phyloP scores from a whole-genome alignment of 92 coral and sea anemone genomes.

The Phenganax marumi region DNA sequence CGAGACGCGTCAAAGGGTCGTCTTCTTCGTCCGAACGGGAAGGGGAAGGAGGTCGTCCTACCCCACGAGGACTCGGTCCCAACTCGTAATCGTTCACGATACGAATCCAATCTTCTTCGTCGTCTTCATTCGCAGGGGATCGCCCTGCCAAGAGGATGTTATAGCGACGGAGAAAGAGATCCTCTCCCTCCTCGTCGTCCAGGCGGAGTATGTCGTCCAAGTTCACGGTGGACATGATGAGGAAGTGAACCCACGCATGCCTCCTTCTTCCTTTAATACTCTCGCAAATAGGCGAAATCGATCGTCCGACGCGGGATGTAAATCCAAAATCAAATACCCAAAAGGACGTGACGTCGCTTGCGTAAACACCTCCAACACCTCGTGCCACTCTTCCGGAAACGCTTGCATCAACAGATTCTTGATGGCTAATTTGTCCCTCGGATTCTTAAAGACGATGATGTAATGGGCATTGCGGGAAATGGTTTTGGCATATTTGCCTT shows the following conservation, averaged over 20 bases:
- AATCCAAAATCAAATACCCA: conserved; percentile 47
- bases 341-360: conserved; percentile 41
- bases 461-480: conserved; percentile 46
- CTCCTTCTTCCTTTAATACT: conserved; percentile 39
- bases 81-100: too few relatives aligned
- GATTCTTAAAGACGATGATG: conserved; percentile 43
- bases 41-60: too few relatives aligned
- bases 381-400: conserved; percentile 42
- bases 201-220: too few relatives aligned
- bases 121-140: too few relatives aligned
- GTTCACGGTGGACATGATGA: too few relatives aligned
- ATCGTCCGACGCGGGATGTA: conserved; percentile 47
- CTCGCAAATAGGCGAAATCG: conserved; percentile 44
- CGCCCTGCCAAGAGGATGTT: too few relatives aligned
- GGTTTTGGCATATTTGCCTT: conserved; percentile 39
- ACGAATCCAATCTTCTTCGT: too few relatives aligned
- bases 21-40: too few relatives aligned
- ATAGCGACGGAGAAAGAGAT: too few relatives aligned
- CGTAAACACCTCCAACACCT: conserved; percentile 23
- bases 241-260: conserved; percentile 32
- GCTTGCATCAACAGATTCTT: conserved; percentile 36
- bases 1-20: too few relatives aligned
- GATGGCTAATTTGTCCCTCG: conserved; percentile 48
- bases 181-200: too few relatives aligned
- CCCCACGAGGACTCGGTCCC: too few relatives aligned